Percentiles rank a stretch among this genome's conserved stretches.
Conservation (phyloP, 2,797 vertebrate species). For the Danionella dracula region DNA sequence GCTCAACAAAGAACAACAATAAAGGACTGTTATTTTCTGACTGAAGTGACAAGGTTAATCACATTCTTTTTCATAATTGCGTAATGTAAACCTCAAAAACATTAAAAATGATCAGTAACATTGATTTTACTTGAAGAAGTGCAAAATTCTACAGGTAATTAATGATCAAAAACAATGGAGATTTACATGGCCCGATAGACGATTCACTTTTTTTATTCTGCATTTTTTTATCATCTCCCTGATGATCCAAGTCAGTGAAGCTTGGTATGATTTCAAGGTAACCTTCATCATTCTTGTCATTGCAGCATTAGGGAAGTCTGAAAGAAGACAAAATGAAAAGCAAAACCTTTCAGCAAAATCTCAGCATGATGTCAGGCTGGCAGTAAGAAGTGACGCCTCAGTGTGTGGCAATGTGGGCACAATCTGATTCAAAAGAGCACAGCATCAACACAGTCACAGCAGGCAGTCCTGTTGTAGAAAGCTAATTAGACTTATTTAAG, state of each 20-base stretch:
- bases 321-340: constrained; percentile 3
- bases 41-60: too few species aligned
- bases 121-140: too few species aligned
- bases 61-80: too few species aligned
- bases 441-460: neutral
- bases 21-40: too few species aligned
- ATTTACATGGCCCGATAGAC: neutral
- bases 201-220: neutral
- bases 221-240: neutral
- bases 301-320: neutral
- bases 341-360: neutral
- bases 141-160: neutral
- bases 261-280: neutral
- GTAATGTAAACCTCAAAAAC: too few species aligned
- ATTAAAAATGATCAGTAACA: too few species aligned
- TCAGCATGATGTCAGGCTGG: neutral
- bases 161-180: neutral
- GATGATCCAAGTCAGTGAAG: neutral
- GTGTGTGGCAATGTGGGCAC: neutral
- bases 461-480: neutral
- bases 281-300: neutral
- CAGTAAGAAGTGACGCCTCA: neutral
- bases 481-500: neutral
- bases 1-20: too few species aligned
- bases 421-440: neutral